Conservation (phyloP, 2,797 vertebrate species). For the Cyprinella venusta region DNA sequence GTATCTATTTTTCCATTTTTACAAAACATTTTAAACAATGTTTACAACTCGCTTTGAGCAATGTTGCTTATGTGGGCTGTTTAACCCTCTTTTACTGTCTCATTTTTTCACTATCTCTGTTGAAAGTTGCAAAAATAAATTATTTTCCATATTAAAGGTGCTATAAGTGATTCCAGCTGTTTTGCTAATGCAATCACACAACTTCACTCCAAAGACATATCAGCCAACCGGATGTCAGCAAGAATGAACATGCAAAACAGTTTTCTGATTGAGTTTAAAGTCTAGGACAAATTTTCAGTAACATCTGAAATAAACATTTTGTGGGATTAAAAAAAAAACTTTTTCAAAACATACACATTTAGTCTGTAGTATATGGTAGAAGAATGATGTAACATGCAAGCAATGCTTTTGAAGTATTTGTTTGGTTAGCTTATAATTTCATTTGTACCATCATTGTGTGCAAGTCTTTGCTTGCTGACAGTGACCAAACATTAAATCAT, state of each 20-base stretch:
- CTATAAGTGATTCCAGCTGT: not conserved
- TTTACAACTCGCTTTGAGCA: too few relatives aligned
- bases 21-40: too few relatives aligned
- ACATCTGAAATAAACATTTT: not conserved
- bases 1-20: too few relatives aligned
- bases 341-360: not conserved
- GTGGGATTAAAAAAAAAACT: not conserved
- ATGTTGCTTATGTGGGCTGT: not conserved
- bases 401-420: not conserved
- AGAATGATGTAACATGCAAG: not conserved
- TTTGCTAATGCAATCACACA: not conserved
- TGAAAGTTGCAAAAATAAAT: not conserved
- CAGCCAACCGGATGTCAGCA: not conserved
- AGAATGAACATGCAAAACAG: not conserved
- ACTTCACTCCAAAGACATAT: not conserved
- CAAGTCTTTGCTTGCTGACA: not conserved
- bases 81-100: not conserved
- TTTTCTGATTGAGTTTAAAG: not conserved
- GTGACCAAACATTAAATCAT: not conserved
- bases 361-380: not conserved
- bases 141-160: not conserved
- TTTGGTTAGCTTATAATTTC: not conserved
- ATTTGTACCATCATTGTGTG: not conserved
- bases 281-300: not conserved
- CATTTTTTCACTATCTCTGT: not conserved